Evolutionary conservation across 2,797 vertebrate species (phyloP).

Genomic region (Ctenopoma kingsleyae): DNA sequence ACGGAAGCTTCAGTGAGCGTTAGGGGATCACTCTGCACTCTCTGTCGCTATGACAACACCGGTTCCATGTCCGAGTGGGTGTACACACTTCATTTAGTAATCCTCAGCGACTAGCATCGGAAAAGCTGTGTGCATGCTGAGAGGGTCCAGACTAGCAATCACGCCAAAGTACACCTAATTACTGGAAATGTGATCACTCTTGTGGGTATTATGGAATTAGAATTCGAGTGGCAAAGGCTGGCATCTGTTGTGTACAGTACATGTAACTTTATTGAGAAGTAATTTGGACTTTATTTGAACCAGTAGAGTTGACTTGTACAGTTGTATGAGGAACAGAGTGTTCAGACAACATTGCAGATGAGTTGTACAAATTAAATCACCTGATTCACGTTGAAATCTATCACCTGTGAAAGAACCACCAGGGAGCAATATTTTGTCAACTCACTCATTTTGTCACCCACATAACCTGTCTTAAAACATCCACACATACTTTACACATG

Average conservation of each 20-base stretch:
- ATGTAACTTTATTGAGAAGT: slow-evolving; percentile 5
- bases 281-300: slow-evolving; percentile 1
- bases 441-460: too few species aligned
- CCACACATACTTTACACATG: slow-evolving; percentile 1
- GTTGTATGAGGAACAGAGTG: not conserved
- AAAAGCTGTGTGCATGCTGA: slow-evolving; percentile 77
- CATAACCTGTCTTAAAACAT: too few species aligned
- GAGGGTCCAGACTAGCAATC: slow-evolving; percentile 71
- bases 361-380: slow-evolving; percentile 54
- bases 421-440: slow-evolving; percentile 45
- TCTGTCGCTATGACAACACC: slow-evolving; percentile 86
- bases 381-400: slow-evolving; percentile 77
- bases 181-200: slow-evolving; percentile 56
- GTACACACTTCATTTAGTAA: slow-evolving; percentile 82
- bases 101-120: slow-evolving; percentile 74
- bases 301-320: not conserved
- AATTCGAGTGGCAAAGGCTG: slow-evolving; percentile 36
- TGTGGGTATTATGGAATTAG: slow-evolving; percentile 51
- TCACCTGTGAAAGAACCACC: slow-evolving; percentile 77
- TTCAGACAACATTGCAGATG: not conserved
- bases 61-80: slow-evolving; percentile 81
- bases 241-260: slow-evolving; percentile 16
- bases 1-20: slow-evolving; percentile 52
- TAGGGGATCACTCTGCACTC: slow-evolving; percentile 76
- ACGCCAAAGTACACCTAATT: slow-evolving; percentile 70